Conservation (phyloP, 2,888 invertebrate genomes). For the Agrenia bidenticulata region DNA sequence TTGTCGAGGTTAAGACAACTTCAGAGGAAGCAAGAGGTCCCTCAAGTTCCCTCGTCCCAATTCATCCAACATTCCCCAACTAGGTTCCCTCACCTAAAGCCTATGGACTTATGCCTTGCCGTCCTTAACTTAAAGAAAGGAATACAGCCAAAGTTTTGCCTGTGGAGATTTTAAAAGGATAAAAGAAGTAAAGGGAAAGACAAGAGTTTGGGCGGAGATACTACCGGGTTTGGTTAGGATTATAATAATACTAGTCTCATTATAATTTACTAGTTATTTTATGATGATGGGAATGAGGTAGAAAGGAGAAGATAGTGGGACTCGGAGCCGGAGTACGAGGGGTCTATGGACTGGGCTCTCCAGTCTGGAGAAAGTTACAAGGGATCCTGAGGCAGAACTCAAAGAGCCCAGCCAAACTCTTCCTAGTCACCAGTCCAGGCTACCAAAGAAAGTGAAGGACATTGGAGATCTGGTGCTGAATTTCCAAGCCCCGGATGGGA, state of each 20-base stretch:
- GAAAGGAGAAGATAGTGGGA: not conserved
- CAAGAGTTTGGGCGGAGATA: too few relatives aligned
- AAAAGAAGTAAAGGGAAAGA: not conserved
- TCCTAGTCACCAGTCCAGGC: too few relatives aligned
- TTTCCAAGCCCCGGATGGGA: too few relatives aligned
- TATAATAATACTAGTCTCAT: conserved; percentile 45
- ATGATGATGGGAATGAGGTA: conserved; percentile 12
- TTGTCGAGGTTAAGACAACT: not conserved
- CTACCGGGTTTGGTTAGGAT: conserved; percentile 13
- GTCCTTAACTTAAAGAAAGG: too few relatives aligned
- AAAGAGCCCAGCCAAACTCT: too few relatives aligned
- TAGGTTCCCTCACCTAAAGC: too few relatives aligned
- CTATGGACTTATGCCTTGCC: too few relatives aligned
- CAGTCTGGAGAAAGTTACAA: too few relatives aligned
- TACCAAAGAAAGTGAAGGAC: too few relatives aligned
- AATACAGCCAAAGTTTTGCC: conserved; percentile 8
- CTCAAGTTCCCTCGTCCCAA: not conserved
- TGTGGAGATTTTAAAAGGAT: conserved; percentile 14
- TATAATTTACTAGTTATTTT: conserved; percentile 24
- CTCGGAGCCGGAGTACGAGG: conserved; percentile 18
- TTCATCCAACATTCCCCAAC: not conserved
- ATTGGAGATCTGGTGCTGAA: too few relatives aligned
- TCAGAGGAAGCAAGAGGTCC: not conserved
- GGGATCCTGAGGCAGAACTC: too few relatives aligned
- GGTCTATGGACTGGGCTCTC: conserved; percentile 19